Evolutionary conservation across 1,140 invertebrate genomes (phyloP), one percentile per base, ranked within the genome.

Genomic region (Drosophila grimshawi): DNA sequence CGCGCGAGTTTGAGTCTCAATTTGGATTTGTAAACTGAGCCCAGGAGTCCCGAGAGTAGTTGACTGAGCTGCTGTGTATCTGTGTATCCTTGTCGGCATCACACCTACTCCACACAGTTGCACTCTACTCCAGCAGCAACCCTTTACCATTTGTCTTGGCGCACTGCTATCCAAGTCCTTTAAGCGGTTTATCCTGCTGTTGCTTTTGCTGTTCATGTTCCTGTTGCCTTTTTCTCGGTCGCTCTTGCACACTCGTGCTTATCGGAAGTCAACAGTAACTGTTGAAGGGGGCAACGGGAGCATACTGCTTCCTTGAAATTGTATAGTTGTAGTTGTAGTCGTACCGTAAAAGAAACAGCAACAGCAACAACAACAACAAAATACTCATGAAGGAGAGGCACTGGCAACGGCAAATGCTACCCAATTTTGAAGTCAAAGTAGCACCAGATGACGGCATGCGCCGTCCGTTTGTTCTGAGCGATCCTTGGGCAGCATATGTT

Each of bases 371-470:
- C 51, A 64, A 65, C 59, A 57, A 66, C 30, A 71, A 45, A 35
- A 48, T 33, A 55, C 55, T 30, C 43, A 46, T 63, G 59, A 86
- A 73, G 71, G 49, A 83, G 71, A 48, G 45, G 35, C 32, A 63
- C 3, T 3, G 19, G 62, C 41, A 75, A 64, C 72, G 61, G 66
- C 67, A 76, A 79, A 79, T 66, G 73, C 69, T 72, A 76, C 80
- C 88, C 80, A 91, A 91, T 88, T 88, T 91, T 52, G 51, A 89
- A 91, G 88, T 91, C 88, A 91, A 91, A 91, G 88, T 88, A 90
- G 88, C 80, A 91, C 82, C 88, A 91, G 83, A 91, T 91, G 88
- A 91, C 88, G 88, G 88, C 88, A 81, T 91, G 88, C 88, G 88
- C 83, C 88, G 85, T 71, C 33, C 80, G 72, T 81, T 89, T 89